Evolutionary conservation across 2,113 vertebrate genomes (phyloP), one percentile per base, ranked within the genome.

Genomic region (Oryzias celebensis): DNA sequence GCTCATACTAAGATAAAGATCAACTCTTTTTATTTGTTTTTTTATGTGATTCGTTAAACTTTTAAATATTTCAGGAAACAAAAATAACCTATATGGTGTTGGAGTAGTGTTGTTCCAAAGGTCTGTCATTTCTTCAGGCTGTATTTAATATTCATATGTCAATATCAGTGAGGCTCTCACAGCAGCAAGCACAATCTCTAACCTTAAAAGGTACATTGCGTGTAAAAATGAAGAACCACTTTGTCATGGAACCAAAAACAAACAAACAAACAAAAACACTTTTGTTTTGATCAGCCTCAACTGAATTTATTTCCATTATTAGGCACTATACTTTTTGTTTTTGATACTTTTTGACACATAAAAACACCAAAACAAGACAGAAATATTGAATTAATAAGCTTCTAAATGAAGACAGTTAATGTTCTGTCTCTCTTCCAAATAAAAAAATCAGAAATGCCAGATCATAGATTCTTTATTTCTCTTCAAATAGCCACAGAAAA

Each of bases 61-160:
- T 31, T 54, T 46, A 44, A 2, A 36, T 28, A 28, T 56, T 76
- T 53, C 57, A 65, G 49, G 36, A 31, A 68, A 49, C 18, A 68
- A 65, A 44, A 7, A 47, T 70, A 73, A 86, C 85, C 82, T 87
- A 85, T 84, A 45, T 45, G 50, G 42, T 73, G 23, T n/a, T 13
- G 1, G 62, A 65, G 43, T 59, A 69, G 68, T 62, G 71, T 48
- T 6, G 71, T 72, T 64, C 60, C 56, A 15, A 4, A 17, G 41
- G 75, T 47, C 57, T 59, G 64, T 50, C 66, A 75, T 78, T 73
- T 76, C 77, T 78, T 72, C 8, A 73, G 82, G 86, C 44, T 76
- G 7, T 69, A 43, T 79, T 84, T 87, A 63, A 78, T 80, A 83
- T 87, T 85, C 73, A 75, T 74, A 71, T 78, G 78, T 62, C 73